Percentiles rank a stretch among this genome's conserved stretches.
Evolutionary conservation across 2,888 invertebrate species (phyloP).

Genomic region (Galeopsomyia nigrocyanea): DNA sequence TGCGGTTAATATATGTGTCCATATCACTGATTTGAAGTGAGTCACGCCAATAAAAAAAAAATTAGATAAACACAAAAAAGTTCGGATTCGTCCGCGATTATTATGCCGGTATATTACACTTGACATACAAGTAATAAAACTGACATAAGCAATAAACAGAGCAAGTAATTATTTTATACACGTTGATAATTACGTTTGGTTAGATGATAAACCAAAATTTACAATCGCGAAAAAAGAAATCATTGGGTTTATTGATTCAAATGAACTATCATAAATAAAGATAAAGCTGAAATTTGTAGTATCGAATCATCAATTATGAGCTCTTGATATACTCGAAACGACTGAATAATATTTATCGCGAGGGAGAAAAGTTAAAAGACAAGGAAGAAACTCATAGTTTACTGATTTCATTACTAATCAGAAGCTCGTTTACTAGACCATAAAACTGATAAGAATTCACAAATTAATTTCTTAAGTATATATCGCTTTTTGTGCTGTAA

Average conservation of each 20-base stretch:
- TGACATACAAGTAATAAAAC: no score
- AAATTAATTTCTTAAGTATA: constrained; percentile 34
- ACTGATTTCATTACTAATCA: constrained; percentile 42
- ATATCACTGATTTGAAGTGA: no score
- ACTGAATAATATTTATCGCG: constrained; percentile 16
- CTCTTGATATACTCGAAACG: background rate
- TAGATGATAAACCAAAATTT: no score
- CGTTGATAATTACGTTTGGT: no score
- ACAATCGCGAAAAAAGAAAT: no score
- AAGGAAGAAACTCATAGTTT: constrained; percentile 4
- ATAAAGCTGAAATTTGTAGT: constrained; percentile 22
- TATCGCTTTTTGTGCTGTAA: background rate
- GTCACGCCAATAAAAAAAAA: no score
- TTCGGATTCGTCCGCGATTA: no score
- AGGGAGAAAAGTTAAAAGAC: constrained; percentile 3
- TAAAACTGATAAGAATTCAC: constrained; percentile 29
- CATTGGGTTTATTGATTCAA: background rate
- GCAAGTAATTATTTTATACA: no score
- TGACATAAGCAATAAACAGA: no score
- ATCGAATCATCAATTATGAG: constrained; percentile 13
- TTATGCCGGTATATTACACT: no score
- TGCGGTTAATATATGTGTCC: no score
- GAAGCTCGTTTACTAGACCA: constrained; percentile 22
- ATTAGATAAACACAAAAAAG: no score
- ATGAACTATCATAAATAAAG: background rate